Percentiles rank a stretch among this genome's conserved stretches.
Conservation (phyloP, 2,888 invertebrate species). For the Perizoma flavofasciatum region DNA sequence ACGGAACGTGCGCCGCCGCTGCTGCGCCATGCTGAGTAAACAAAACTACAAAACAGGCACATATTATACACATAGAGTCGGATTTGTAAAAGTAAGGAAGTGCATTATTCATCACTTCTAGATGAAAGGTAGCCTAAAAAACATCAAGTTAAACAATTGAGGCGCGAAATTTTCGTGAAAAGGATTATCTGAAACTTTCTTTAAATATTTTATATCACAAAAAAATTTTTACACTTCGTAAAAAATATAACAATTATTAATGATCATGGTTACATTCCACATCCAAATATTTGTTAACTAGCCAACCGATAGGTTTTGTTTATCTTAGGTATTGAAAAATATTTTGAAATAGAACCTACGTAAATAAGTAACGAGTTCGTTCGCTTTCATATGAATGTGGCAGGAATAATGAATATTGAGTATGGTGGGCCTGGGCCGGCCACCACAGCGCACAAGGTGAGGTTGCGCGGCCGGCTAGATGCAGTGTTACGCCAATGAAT, state of each 20-base stretch:
- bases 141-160: too few relatives aligned
- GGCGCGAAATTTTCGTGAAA: too few relatives aligned
- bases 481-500: constrained; percentile 80
- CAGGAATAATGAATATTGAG: constrained; percentile 62
- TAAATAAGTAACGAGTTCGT: constrained; percentile 55
- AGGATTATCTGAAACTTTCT: too few relatives aligned
- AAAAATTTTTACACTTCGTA: too few relatives aligned
- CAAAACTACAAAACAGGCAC: constrained; percentile 67
- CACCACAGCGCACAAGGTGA: constrained; percentile 35
- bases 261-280: constrained; percentile 47
- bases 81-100: constrained; percentile 36
- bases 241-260: constrained; percentile 25
- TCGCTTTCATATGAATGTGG: constrained; percentile 62
- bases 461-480: constrained; percentile 54
- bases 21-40: constrained; percentile 72
- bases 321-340: constrained; percentile 39
- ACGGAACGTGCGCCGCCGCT: constrained; percentile 45
- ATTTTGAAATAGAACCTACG: constrained; percentile 38
- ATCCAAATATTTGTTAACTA: constrained; percentile 43
- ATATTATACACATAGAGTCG: constrained; percentile 49
- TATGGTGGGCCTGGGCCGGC: constrained; percentile 45
- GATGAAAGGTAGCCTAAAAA: not conserved
- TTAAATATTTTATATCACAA: too few relatives aligned
- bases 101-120: constrained; percentile 1
- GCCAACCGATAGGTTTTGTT: constrained; percentile 42